These are phyloP conservation scores for Albula glossodonta DNA, from an alignment of 2,113 vertebrate genomes.

Conservation along the genomic window DNA sequence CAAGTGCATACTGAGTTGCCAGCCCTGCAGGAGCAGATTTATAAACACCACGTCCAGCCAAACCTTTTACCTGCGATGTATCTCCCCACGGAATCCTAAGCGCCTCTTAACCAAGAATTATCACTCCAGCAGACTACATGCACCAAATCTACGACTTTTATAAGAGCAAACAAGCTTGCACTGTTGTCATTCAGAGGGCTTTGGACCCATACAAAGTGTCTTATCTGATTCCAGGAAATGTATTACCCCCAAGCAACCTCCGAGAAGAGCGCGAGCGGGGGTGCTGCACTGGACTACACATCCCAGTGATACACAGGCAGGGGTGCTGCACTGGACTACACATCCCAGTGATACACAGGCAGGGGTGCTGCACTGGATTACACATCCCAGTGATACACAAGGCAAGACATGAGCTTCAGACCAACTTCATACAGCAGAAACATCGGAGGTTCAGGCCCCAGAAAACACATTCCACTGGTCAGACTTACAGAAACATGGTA, in stretches of 20 bases:
- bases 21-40: background rate
- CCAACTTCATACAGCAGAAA: background rate
- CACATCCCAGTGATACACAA: background rate
- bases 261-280: too few species aligned
- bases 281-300: too few species aligned
- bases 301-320: too few species aligned
- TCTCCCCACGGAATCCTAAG: background rate
- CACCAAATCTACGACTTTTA: conserved; percentile 5
- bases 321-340: too few species aligned
- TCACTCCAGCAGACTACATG: conserved; percentile 10
- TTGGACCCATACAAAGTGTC: conserved; percentile 3
- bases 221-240: conserved; percentile 6
- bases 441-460: background rate
- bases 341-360: too few species aligned
- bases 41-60: background rate
- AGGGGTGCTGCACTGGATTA: background rate
- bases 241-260: background rate
- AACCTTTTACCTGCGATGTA: background rate
- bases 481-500: too few species aligned
- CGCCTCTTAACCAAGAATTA: background rate
- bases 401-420: background rate
- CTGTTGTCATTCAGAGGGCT: background rate
- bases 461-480: too few species aligned
- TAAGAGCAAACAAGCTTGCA: background rate
- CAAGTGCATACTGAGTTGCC: background rate